phyloP scores from a whole-genome alignment of 1,140 invertebrate genomes.

The Aphelenchoides avenae region DNA sequence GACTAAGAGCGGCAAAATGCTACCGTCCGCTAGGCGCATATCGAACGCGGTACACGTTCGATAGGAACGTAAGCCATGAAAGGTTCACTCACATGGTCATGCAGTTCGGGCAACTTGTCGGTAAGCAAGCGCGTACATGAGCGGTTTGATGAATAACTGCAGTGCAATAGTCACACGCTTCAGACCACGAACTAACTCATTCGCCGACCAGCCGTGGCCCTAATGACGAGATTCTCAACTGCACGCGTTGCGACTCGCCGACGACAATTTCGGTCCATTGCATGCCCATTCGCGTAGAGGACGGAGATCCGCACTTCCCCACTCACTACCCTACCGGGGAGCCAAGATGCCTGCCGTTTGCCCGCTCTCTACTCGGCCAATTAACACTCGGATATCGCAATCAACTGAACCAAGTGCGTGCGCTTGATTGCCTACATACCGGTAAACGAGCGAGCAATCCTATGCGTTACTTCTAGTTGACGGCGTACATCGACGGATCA shows the following conservation, averaged over 20 bases:
- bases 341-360: conserved; percentile 76
- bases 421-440: background rate
- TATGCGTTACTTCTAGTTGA: conserved; percentile 64
- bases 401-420: conserved; percentile 63
- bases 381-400: conserved; percentile 65
- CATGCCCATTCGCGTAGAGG: conserved; percentile 64
- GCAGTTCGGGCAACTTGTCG: conserved; percentile 57
- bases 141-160: background rate
- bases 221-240: conserved; percentile 51
- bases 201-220: conserved; percentile 48
- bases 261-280: conserved; percentile 60
- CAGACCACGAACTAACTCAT: conserved; percentile 49
- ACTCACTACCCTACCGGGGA: conserved; percentile 45
- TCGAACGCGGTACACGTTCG: conserved; percentile 80
- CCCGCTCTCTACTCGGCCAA: conserved; percentile 82
- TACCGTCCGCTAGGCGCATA: conserved; percentile 72
- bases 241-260: conserved; percentile 48
- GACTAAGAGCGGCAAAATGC: conserved; percentile 73
- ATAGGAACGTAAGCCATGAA: conserved; percentile 67
- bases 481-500: conserved; percentile 76
- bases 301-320: conserved; percentile 61
- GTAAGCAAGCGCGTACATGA: too few species aligned
- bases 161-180: background rate
- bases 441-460: too few species aligned
- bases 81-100: conserved; percentile 56